phyloP scores from a whole-genome alignment of 2,888 invertebrate species.

The Emmelina monodactyla region DNA sequence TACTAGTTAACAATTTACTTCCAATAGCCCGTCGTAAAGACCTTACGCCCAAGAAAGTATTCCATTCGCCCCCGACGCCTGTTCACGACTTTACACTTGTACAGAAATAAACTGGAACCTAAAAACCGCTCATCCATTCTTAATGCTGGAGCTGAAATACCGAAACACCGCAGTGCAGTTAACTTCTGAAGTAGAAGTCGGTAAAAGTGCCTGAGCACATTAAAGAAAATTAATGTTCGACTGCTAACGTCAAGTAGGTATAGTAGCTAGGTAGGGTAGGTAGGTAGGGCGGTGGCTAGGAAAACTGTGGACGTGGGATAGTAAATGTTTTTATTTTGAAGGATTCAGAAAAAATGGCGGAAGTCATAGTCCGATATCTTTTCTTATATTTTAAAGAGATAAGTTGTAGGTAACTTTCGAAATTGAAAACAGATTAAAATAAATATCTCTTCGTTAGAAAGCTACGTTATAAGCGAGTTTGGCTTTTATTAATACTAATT shows the following conservation, averaged over 20 bases:
- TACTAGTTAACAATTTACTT: no score
- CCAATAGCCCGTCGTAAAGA: no score
- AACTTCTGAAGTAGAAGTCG: slow-evolving; percentile 30
- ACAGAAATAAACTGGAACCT: slow-evolving; percentile 28
- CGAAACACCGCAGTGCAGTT: slow-evolving; percentile 63
- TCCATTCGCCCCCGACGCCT: background rate
- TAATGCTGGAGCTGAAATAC: slow-evolving; percentile 53
- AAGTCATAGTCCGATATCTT: no score
- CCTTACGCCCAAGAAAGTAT: background rate
- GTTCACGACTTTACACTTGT: background rate
- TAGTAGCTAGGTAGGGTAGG: slow-evolving; percentile 40
- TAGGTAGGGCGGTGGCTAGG: slow-evolving; percentile 34
- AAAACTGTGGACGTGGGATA: no score
- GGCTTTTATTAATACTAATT: no score
- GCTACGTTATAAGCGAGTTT: no score
- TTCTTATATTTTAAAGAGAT: no score
- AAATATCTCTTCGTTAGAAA: no score
- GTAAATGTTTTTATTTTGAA: no score
- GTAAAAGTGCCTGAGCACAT: slow-evolving; percentile 64
- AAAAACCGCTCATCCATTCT: slow-evolving; percentile 47
- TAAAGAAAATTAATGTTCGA: slow-evolving; percentile 66
- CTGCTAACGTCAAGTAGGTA: slow-evolving; percentile 55
- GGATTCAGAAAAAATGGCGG: no score
- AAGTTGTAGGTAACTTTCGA: no score
- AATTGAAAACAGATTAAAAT: no score